phyloP scores from a whole-genome alignment of 1,140 invertebrate genomes.

The Saccostrea glomerata region DNA sequence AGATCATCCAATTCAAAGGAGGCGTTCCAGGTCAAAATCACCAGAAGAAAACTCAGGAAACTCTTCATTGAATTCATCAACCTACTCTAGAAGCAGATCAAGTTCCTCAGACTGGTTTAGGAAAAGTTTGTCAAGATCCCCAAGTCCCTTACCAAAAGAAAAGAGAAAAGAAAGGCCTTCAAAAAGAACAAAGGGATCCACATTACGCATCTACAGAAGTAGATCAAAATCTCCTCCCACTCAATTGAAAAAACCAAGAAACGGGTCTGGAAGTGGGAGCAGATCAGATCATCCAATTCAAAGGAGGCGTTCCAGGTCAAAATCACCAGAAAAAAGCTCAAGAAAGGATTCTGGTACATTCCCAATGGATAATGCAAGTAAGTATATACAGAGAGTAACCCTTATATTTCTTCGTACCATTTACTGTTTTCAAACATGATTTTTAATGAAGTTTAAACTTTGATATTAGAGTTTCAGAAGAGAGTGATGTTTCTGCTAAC shows the following conservation, averaged over 20 bases:
- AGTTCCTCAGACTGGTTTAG: not conserved
- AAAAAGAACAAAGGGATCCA: not conserved
- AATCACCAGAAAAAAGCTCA: not conserved
- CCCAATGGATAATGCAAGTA: not conserved
- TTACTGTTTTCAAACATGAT: not conserved
- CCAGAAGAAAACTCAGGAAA: not conserved
- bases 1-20: not conserved
- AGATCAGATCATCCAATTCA: not conserved
- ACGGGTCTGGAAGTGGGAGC: not conserved
- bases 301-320: not conserved
- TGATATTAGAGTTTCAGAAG: conserved; percentile 15
- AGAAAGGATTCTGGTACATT: not conserved
- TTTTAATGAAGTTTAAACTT: conserved; percentile 1
- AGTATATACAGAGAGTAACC: not conserved
- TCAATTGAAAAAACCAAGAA: not conserved
- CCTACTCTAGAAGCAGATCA: not conserved
- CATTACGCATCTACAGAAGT: not conserved
- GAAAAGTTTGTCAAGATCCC: too few species aligned
- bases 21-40: too few species aligned
- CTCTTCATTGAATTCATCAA: too few species aligned
- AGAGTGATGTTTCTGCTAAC: not conserved
- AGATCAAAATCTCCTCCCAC: not conserved
- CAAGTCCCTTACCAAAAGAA: not conserved
- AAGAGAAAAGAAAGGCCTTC: not conserved
- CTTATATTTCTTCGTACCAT: not conserved